Conservation (phyloP, 2,888 invertebrate genomes). For the Smittia sp. region DNA sequence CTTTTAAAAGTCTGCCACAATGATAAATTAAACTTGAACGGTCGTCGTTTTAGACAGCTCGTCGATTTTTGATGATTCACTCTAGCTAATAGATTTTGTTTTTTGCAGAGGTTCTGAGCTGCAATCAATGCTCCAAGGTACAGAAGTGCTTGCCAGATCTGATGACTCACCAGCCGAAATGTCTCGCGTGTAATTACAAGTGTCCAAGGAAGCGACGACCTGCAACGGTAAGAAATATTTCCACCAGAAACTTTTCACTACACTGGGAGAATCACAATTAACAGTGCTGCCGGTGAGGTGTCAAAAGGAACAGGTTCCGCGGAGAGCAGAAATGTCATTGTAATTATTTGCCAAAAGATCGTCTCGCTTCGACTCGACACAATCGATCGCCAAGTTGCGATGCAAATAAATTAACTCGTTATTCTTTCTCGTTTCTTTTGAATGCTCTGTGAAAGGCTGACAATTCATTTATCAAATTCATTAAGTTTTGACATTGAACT, state of each 20-base stretch:
- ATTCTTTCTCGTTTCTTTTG: background rate
- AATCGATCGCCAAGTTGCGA: too few species aligned
- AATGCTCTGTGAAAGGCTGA: background rate
- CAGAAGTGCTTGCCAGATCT: constrained; percentile 68
- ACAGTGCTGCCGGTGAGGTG: background rate
- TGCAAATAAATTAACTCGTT: too few species aligned
- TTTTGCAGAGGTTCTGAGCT: constrained; percentile 63
- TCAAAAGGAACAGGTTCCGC: background rate
- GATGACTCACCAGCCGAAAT: constrained; percentile 64
- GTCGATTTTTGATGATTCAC: background rate
- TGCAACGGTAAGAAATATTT: constrained; percentile 42
- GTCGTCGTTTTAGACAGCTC: too few species aligned
- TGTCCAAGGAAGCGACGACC: constrained; percentile 54
- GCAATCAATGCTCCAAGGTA: constrained; percentile 64
- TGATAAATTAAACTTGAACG: too few species aligned
- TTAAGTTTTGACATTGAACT: constrained; percentile 29
- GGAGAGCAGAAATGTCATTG: too few species aligned
- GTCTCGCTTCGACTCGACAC: too few species aligned
- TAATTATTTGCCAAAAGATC: too few species aligned
- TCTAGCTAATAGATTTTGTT: constrained; percentile 37
- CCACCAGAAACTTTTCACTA: too few species aligned
- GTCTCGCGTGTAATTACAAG: constrained; percentile 66
- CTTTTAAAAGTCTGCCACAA: too few species aligned
- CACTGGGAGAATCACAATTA: constrained; percentile 3
- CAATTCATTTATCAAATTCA: constrained; percentile 19